Evolutionary conservation across 2,113 vertebrate genomes (phyloP), one percentile per base, ranked within the genome.

Genomic region (Podiceps cristatus): DNA sequence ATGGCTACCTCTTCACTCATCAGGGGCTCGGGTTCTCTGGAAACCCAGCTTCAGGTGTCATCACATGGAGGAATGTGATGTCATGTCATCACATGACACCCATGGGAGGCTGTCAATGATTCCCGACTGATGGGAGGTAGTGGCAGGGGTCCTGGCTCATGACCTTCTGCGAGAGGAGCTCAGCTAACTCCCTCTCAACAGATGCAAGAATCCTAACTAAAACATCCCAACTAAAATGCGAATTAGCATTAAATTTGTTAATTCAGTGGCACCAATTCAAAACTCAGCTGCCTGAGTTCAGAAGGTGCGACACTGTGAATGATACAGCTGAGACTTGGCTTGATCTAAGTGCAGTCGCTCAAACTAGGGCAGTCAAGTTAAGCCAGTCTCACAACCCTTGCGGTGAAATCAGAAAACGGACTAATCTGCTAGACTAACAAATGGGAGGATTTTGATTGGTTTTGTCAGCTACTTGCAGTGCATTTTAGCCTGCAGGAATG

Each of bases 381-480:
- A 88, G 68, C 35, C 55, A 75, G 59, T 71, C 76, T 86, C 83
- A 71, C 47, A 92, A 56, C 13, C 59, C 86, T 95, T 60, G 40
- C 76, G 84, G 68, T 42, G 60, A 92, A 86, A 92, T 50, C 86
- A 69, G 80, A 94, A 95, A 90, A 84, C 18, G 64, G 72, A 84
- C 83, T 90, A n/a, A 92, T 92, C 74, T 84, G 72, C 79, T 71
- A 90, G 91, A 69, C 85, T 71, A 84, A 94, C 82, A 79, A 88
- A 90, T 7, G 22, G 66, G 50, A 33, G 35, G 64, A 95, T 90
- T 93, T 75, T 96, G 76, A 97, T 95, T 75, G 56, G 83, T 67
- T 96, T 96, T 96, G 92, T 95, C 96, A 95, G 95, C 90, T 93
- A 72, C 86, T 95, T 94, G 88, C 58, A 37, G 83, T n/a, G 76